Percentiles rank a stretch among this genome's conserved stretches.
phyloP scores from a whole-genome alignment of 2,113 vertebrate genomes.

The Regulus satrapa region DNA sequence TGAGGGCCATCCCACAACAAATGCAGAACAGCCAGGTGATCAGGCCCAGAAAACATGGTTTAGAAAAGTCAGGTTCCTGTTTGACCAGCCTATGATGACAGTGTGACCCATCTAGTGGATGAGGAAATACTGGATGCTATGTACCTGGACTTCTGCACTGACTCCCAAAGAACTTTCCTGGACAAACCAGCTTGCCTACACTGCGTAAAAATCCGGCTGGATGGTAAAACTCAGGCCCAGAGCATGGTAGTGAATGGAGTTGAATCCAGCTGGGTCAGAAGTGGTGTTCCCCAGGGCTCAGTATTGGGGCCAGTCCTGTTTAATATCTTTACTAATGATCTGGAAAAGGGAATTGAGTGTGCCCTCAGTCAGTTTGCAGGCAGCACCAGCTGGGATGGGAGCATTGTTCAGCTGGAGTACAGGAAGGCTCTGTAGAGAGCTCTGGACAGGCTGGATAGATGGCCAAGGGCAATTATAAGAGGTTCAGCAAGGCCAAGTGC shows the following conservation, averaged over 20 bases:
- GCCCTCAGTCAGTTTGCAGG: background rate
- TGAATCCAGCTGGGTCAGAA: background rate
- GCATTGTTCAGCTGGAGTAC: background rate
- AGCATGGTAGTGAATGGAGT: background rate
- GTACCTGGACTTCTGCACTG: background rate
- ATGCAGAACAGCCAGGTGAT: background rate
- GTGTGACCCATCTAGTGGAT: background rate
- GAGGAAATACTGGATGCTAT: background rate
- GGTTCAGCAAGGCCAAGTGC: background rate
- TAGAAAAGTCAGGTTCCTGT: background rate
- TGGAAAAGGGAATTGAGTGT: too few relatives aligned
- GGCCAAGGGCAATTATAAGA: background rate
- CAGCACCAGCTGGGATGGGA: background rate
- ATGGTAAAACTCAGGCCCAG: background rate
- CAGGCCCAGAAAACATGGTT: background rate
- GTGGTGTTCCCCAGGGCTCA: background rate
- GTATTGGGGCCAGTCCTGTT: background rate
- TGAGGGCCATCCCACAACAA: background rate
- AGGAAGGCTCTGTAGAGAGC: background rate
- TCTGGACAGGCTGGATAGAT: background rate
- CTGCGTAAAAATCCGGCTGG: background rate
- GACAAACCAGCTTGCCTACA: rapidly evolving
- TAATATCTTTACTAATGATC: background rate
- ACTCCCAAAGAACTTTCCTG: background rate
- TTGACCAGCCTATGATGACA: background rate